Conservation (phyloP, 2,113 vertebrate genomes). For the Cercocebus atys region DNA sequence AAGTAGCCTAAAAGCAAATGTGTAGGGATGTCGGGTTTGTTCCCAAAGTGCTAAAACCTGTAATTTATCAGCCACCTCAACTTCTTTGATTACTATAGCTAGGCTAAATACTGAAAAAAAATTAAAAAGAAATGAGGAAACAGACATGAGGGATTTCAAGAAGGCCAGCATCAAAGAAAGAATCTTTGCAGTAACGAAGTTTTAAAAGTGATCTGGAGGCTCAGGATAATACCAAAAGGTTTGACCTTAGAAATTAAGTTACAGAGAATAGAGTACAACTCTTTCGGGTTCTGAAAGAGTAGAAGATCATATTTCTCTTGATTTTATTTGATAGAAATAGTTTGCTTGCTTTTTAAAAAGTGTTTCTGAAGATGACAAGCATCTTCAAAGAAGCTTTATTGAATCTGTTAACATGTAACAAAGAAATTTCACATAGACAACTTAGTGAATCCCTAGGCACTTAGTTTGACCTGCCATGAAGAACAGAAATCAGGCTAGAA, state of each 20-base stretch:
- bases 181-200: neutral
- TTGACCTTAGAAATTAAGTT: neutral
- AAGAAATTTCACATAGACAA: neutral
- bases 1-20: neutral
- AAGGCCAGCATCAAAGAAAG: neutral
- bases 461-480: neutral
- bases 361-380: neutral
- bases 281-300: neutral
- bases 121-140: constrained; percentile 2
- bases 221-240: neutral
- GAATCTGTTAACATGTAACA: neutral
- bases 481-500: neutral
- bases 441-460: neutral
- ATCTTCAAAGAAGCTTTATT: neutral
- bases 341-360: neutral
- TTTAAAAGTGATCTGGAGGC: neutral
- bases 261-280: neutral
- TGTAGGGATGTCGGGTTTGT: neutral
- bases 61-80: constrained; percentile 15
- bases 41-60: neutral
- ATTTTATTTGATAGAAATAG: constrained; percentile 31
- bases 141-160: neutral
- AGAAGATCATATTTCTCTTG: neutral
- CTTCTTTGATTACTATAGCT: neutral
- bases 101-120: constrained; percentile 10